Evolutionary conservation across 2,888 invertebrate genomes (phyloP), one percentile per base, ranked within the genome.

Genomic region (Athrips mouffetella): DNA sequence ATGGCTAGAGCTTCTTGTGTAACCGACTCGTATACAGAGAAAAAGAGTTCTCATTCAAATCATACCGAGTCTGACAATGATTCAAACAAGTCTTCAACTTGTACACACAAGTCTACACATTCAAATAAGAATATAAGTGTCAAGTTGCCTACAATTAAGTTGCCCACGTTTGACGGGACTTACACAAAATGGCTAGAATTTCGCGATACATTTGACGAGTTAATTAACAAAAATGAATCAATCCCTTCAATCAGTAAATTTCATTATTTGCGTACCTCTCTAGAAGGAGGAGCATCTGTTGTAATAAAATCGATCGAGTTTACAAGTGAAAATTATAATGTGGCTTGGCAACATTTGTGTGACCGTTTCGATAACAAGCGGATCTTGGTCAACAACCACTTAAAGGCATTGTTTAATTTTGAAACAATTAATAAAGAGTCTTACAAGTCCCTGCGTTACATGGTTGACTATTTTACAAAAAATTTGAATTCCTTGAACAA

Each of bases 401-500:
- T 52, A 15, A 50, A 49, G 1, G 37, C 52, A 8, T 31, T 55
- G 6, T 47, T 51, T 31, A 52, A 47, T 21, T 23, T 55, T 10
- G 16, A 50, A 13, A 25, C 47, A 7, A 27, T 50, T 25, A 7
- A 10, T 3, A 25, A 45, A 1, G 55, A 53, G 15, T 49, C 45
- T 10, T 21, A 15, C 5, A 39, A 13, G 7, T 6, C 45, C 6
- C 15, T 56, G 11, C 21, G 53, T 3, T 48, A 23, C 37, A 3
- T 57, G 1, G 40, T 52, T 5, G 56, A 57, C 27, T 29, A 44
- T 27, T 35, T 57, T 5, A 47, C 51, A 1, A 62, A 58, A 47
- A 63, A 66, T 46, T 51, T 67, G 46, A 52, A 59, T 52, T 64
- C 67, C 58, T 41, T 61, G 1, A 16, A 13, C 10, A 55, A 44